phyloP scores from a whole-genome alignment of 2,113 vertebrate genomes.

The Bombycilla garrulus region DNA sequence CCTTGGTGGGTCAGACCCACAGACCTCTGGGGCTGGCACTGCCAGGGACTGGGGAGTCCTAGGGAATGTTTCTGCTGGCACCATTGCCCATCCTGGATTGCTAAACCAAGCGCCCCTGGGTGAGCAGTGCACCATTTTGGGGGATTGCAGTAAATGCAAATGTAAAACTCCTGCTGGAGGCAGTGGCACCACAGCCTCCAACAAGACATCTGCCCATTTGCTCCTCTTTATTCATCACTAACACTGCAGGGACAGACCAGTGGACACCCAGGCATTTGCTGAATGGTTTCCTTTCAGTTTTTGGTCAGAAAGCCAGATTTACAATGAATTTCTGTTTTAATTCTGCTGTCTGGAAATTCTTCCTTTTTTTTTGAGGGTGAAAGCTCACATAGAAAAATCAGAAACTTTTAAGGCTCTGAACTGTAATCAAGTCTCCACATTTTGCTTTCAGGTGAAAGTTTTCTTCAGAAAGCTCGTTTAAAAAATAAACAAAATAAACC shows the following conservation, averaged over 20 bases:
- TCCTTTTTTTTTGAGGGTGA: neutral
- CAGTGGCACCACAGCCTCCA: neutral
- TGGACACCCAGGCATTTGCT: neutral
- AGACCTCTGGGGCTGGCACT: fast-evolving
- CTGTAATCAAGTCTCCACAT: neutral
- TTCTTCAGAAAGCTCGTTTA: neutral
- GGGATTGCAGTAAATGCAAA: neutral
- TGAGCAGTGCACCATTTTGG: neutral
- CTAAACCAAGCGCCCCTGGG: neutral
- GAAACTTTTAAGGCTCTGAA: neutral
- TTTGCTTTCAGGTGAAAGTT: neutral
- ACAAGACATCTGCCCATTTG: neutral
- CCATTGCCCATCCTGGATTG: neutral
- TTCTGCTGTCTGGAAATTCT: neutral
- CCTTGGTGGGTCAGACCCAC: neutral
- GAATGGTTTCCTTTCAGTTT: neutral
- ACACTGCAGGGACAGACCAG: neutral
- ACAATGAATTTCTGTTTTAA: fast-evolving
- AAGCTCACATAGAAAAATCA: neutral
- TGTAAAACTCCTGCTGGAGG: neutral
- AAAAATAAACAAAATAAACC: neutral
- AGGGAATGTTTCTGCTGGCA: neutral
- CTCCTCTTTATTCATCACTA: neutral
- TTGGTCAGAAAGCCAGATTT: neutral
- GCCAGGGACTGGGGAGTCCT: neutral